Base-by-base conservation (phyloP, 1,140 invertebrate genomes). In the Nephila pilipes region DNA sequence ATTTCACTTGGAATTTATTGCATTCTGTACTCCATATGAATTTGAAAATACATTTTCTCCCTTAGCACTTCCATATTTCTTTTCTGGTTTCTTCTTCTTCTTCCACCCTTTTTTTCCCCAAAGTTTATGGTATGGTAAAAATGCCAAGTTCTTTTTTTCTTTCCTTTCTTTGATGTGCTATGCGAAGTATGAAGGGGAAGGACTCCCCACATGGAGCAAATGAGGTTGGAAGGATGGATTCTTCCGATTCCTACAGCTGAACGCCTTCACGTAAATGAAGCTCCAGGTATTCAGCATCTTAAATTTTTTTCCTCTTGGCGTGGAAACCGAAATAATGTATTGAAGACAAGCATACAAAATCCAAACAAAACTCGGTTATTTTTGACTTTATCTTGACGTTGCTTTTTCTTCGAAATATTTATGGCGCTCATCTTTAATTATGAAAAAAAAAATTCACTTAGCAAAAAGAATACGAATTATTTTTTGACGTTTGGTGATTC, bases 161-260 rank as follows among this genome's bases (percentile, higher is more conserved):
- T 25, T 65, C 22, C 22, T 65, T 65, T 65, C 46, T 32, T 14
- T 16, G 25, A 18, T 36, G 14, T 32, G 18, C 29, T 75, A 75
- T 75, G 69, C 16, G 32, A 75, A 20, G 25, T 75, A 75, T 75
- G 69, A 29, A 46, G 29, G 69, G 32, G 14, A 12, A 75, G 69
- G 69, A 75, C 69, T 75, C 69, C 69, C 69, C 69, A 75, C 69
- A 29, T 75, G 10, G 69, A 75, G 29, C 69, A 75, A 75, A 75
- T 75, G 69, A 75, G 69, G 16, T 3, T 75, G 14, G 69, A 75
- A 75, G 32, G 32, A 75, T 75, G 69, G 69, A 75, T 75, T 75
- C 69, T 75, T 18, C 29, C 32, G 32, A 75, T 75, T 75, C 69
- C 32, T 32, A 75, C 69, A 75, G 69, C 69, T 75, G 69, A 18